These are phyloP conservation scores for Alloscopus bannaensis DNA, from an alignment of 2,888 invertebrate species.

Conservation along the genomic window DNA sequence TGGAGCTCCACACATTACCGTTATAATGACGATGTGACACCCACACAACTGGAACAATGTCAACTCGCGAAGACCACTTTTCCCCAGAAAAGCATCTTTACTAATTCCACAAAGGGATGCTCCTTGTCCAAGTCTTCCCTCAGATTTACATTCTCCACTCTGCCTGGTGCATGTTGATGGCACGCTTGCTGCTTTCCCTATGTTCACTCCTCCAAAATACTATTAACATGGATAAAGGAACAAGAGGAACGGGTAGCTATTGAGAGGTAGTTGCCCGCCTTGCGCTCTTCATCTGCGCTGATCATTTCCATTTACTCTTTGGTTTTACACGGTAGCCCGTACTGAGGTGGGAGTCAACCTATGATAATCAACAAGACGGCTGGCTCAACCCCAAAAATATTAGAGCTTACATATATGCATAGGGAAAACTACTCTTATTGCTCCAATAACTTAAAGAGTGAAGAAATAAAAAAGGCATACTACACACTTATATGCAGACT, in stretches of 20 bases:
- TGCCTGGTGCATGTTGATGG: constrained; percentile 5
- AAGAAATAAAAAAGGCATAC: no score
- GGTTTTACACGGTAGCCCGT: constrained; percentile 21
- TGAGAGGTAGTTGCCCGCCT: constrained; percentile 51
- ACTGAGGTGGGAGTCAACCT: constrained; percentile 39
- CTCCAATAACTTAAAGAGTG: no score
- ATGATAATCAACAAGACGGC: constrained; percentile 23
- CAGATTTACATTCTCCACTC: no score
- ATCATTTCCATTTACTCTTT: no score
- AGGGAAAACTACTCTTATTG: no score
- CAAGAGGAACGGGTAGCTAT: constrained; percentile 6
- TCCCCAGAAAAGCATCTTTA: constrained; percentile 30
- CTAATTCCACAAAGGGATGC: constrained; percentile 29
- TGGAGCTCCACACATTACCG: no score
- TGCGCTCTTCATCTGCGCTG: constrained; percentile 43
- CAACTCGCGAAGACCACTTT: constrained; percentile 26
- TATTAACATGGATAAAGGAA: no score
- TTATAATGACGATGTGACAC: not conserved
- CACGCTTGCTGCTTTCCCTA: constrained; percentile 31
- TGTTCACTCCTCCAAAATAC: constrained; percentile 14
- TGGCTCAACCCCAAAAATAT: not conserved
- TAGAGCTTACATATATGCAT: no score
- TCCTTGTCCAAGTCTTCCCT: constrained; percentile 1
- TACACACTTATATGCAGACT: no score
- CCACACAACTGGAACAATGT: not conserved